phyloP scores from a whole-genome alignment of 1,140 invertebrate species.

The Drosophila albomicans region DNA sequence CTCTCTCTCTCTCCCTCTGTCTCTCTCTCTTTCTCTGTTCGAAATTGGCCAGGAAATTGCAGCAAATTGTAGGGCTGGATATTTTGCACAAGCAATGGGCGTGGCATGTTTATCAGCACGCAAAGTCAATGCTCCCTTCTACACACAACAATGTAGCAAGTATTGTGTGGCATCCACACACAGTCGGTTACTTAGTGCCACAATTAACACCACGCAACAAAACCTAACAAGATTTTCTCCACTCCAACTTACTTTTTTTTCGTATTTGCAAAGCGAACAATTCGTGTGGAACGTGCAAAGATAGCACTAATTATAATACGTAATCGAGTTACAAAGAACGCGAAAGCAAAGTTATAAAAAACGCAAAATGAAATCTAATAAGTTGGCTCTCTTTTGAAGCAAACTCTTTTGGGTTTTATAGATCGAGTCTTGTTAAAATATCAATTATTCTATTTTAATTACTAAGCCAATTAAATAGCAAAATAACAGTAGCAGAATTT shows the following conservation, averaged over 20 bases:
- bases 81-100: constrained; percentile 46
- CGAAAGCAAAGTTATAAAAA: background rate
- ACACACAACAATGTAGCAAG: constrained; percentile 16
- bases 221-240: constrained; percentile 9
- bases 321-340: background rate
- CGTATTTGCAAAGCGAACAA: background rate
- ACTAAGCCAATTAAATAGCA: no score
- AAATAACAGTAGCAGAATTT: no score
- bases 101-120: constrained; percentile 48
- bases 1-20: no score
- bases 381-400: no score
- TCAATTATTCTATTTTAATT: no score
- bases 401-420: no score
- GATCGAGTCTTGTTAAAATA: no score
- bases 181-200: constrained; percentile 10
- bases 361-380: no score
- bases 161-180: constrained; percentile 6
- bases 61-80: constrained; percentile 59
- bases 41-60: constrained; percentile 70
- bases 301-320: background rate
- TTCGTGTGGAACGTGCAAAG: background rate
- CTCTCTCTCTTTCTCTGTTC: background rate
- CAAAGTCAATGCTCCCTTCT: constrained; percentile 22
- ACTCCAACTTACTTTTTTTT: background rate
- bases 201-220: constrained; percentile 27